Percentiles rank a stretch among this genome's conserved stretches.
Conservation (phyloP, 2,113 vertebrate species). For the Amazona guildingii region DNA sequence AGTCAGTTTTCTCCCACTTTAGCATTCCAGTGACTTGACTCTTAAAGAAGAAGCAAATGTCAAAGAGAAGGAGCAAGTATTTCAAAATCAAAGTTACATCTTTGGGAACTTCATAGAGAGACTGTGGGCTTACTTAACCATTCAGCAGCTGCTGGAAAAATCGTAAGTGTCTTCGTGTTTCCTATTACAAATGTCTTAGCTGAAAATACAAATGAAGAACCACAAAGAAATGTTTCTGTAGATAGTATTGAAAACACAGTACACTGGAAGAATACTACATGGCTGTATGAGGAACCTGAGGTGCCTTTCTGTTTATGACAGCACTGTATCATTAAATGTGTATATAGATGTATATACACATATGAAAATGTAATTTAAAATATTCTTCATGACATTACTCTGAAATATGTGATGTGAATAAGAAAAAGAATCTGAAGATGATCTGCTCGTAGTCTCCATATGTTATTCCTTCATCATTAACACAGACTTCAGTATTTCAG, state of each 20-base stretch:
- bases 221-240: neutral
- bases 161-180: conserved; percentile 71
- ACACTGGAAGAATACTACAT: neutral
- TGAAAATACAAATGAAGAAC: neutral
- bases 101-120: conserved; percentile 83
- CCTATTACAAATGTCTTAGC: too few relatives aligned
- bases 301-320: neutral
- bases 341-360: neutral
- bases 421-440: neutral
- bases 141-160: conserved; percentile 87
- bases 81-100: conserved; percentile 64
- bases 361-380: neutral
- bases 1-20: neutral
- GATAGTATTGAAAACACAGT: neutral
- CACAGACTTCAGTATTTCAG: conserved; percentile 63
- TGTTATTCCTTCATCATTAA: neutral
- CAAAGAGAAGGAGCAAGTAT: conserved; percentile 64
- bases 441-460: neutral
- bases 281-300: neutral
- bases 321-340: neutral
- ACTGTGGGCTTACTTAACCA: conserved; percentile 91
- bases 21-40: conserved; percentile 68
- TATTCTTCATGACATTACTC: neutral
- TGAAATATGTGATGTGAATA: neutral
- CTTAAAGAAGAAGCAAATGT: conserved; percentile 64